Base-by-base conservation (phyloP, 2,888 invertebrate genomes). In the Perithous albicinctus region DNA sequence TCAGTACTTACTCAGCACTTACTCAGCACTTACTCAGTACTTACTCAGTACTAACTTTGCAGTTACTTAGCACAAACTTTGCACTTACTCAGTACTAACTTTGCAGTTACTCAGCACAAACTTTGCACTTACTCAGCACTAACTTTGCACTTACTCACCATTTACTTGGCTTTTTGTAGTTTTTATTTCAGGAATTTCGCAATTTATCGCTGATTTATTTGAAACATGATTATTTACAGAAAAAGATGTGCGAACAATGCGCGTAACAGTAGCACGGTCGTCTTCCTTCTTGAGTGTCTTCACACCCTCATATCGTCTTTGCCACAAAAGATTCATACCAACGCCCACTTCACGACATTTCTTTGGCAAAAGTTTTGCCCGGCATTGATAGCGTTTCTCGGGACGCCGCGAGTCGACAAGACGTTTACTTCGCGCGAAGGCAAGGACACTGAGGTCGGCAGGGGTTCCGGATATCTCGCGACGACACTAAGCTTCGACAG, bases 331-430 rank as follows among this genome's bases (percentile, higher is more conserved):
- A 97, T 97, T 7, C 96, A 97, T 88, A 96, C 96, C 1, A 97
- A 97, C 93, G 95, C 96, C 0, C 97, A 97, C 92, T 97, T 97
- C 90, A 97, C 97, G 1, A 97, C 97, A 2, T 97, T 97, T 89
- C 94, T 97, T 8, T 97, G 98, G 98, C 98, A 98, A 92, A 96
- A 97, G 88, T 96, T 98, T 89, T 98, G 98, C 88, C 98, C 98
- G 0, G 96, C 97, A 0, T 93, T 98, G 84, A 96, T 98, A 75
- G 96, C 97, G 0, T 96, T 98, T 78, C 94, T 98, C 1, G 98
- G 98, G 0, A 97, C 98, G 7, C 98, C 98, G 0, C 95, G 97
- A 69, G 96, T 97, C 81, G 97, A 97, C 88, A 96, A 96, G 89
- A 96, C 96, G 88, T 96, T 96, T 80, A 95, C 95, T 64, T 96